Evolutionary conservation across 1,140 invertebrate species (phyloP).

Genomic region (Agraylea sexmaculata): DNA sequence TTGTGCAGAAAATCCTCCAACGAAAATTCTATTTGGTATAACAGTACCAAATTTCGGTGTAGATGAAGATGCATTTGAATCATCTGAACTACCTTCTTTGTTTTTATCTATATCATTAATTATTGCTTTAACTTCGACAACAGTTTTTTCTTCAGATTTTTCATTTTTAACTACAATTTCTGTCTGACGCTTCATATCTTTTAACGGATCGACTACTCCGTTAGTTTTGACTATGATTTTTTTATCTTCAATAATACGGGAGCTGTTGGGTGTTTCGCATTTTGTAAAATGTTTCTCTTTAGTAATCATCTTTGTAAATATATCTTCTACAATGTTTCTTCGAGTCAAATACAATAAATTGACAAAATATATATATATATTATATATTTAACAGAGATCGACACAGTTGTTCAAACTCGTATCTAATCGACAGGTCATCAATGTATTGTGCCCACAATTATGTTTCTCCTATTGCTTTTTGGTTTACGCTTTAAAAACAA

Average conservation of each 20-base stretch:
- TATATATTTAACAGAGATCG: neutral
- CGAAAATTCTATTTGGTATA: constrained; percentile 90
- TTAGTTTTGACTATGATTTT: constrained; percentile 12
- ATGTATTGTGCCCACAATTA: constrained; percentile 17
- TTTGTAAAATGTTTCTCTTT: constrained; percentile 21
- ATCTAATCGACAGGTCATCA: constrained; percentile 1
- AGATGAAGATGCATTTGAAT: constrained; percentile 38
- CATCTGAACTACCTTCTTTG: constrained; percentile 26
- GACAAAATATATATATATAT: neutral
- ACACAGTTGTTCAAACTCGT: neutral
- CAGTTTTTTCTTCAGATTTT: constrained; percentile 29
- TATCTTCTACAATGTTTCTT: neutral
- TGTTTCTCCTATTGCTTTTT: constrained; percentile 11
- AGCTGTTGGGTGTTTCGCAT: constrained; percentile 17
- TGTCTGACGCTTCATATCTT: constrained; percentile 5
- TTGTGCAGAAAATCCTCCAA: constrained; percentile 80
- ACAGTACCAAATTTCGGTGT: constrained; percentile 65
- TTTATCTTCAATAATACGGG: constrained; percentile 18
- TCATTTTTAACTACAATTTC: constrained; percentile 22
- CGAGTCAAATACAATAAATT: neutral
- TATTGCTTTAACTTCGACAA: constrained; percentile 17
- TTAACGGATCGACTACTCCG: constrained; percentile 10
- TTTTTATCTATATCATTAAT: constrained; percentile 2
- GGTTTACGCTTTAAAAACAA: constrained; percentile 8
- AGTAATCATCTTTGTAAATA: constrained; percentile 17